Evolutionary conservation across 2,113 vertebrate species (phyloP), one percentile per base, ranked within the genome.

Genomic region (Cnemophilus loriae): DNA sequence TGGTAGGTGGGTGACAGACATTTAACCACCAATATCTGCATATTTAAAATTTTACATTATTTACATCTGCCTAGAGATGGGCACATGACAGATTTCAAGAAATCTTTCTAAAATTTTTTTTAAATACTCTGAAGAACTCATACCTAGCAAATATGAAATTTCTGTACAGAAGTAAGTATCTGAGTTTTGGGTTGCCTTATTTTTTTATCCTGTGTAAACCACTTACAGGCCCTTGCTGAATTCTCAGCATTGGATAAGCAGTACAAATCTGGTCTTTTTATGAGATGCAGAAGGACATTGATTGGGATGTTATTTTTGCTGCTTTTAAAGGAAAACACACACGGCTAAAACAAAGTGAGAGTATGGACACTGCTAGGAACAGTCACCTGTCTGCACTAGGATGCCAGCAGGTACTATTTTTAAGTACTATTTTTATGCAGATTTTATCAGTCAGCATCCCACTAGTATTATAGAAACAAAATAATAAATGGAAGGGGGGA

Each of bases 1-100:
- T 76, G 41, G 90, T 94, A 92, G 92, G 83, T 5, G 23, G 60
- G 60, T 87, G 86, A 87, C 73, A 96, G 93, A 91, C 86, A 75
- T 89, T 67, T 71, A 70, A 81, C 67, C 64, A 95, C 35, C 37
- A 89, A 78, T 87, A 89, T 56, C 83, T 77, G 56, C 46, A 68
- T 68, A 88, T 90, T 81, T 75, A 56, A 64, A 84, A 68, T 63
- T 94, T 81, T 75, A 84, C 56, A 46, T 71, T 90, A 81, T 89
- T 93, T 89, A 94, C 68, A 70, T 86, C 83, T 95, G 47, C 47
- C 68, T 91, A 84, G 76, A 87, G 60, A 68, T 68, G 64, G 16
- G 16, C 0, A 16, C 7, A 81, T 44, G 28, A 81, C 13, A 86
- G 53, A 90, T 47, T 70, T 95, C 42, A 90, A 77, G 47, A 84